A percentile compares a stretch with the other conserved stretches of the same genome.
These are phyloP conservation scores for Frieseomelitta varia DNA, from an alignment of 1,140 invertebrate species.

Conservation along the genomic window DNA sequence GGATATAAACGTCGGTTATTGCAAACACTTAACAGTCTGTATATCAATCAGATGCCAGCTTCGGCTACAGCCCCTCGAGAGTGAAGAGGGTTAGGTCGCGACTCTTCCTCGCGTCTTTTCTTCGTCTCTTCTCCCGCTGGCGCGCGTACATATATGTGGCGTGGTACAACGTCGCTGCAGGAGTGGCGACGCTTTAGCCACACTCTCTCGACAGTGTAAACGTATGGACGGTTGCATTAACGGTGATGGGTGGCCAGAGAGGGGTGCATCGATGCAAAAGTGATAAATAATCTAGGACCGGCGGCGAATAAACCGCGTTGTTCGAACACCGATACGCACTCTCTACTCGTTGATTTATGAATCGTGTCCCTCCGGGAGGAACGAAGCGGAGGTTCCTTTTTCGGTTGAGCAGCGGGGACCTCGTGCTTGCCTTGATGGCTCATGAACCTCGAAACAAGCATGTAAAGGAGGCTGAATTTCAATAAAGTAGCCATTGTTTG, in stretches of 20 bases:
- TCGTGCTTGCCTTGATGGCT: background rate
- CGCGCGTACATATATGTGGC: background rate
- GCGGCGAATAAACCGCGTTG: constrained; percentile 14
- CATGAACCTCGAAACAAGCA: constrained; percentile 18
- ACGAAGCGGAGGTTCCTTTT: constrained; percentile 17
- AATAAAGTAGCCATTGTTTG: constrained; percentile 70
- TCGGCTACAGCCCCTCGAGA: constrained; percentile 70
- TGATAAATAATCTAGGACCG: constrained; percentile 48
- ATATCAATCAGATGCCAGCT: constrained; percentile 81
- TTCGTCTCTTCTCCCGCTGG: background rate
- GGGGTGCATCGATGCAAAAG: constrained; percentile 36
- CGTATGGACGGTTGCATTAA: constrained; percentile 47
- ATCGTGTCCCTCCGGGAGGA: constrained; percentile 20
- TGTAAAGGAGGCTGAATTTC: constrained; percentile 7
- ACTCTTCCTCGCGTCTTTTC: constrained; percentile 8
- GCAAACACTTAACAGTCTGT: constrained; percentile 82
- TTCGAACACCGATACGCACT: constrained; percentile 33
- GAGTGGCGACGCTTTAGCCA: constrained; percentile 34
- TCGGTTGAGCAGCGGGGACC: background rate
- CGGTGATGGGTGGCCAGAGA: constrained; percentile 2
- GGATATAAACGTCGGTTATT: constrained; percentile 82
- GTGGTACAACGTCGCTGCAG: constrained; percentile 23
- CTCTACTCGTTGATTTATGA: constrained; percentile 44
- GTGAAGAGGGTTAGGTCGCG: constrained; percentile 60
- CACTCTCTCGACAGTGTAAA: constrained; percentile 38